Evolutionary conservation across 2,888 invertebrate genomes (phyloP).

Genomic region (Andrena trimmerana): DNA sequence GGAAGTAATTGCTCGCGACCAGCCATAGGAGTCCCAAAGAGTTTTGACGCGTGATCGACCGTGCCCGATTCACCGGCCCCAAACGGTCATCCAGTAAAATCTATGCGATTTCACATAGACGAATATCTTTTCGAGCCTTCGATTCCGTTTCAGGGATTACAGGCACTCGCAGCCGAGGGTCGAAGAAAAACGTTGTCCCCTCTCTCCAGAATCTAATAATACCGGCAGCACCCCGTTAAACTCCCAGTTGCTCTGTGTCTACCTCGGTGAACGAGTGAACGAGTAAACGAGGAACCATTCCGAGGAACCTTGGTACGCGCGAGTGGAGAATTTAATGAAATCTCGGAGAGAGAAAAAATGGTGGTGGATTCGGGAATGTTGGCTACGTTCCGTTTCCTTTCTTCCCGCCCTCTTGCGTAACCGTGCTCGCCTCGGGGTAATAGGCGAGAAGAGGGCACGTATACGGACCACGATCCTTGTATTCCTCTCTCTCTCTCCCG

Average conservation of each 20-base stretch:
- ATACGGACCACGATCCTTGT: slow-evolving; percentile 19
- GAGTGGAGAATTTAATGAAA: slow-evolving; percentile 43
- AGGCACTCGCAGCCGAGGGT: not conserved
- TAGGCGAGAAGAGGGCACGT: slow-evolving; percentile 48
- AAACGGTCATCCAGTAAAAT: not conserved
- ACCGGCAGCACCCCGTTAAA: not conserved
- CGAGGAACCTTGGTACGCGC: slow-evolving; percentile 1
- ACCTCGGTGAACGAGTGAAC: not conserved
- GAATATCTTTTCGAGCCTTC: not conserved
- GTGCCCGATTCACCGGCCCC: not conserved
- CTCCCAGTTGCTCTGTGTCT: not conserved
- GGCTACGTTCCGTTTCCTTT: slow-evolving; percentile 52
- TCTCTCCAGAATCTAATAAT: not conserved
- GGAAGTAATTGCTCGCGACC: not conserved
- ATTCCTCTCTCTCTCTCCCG: not conserved
- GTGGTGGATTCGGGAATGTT: slow-evolving; percentile 33
- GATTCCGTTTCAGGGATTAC: not conserved
- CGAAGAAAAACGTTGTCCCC: not conserved
- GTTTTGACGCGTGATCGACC: not conserved
- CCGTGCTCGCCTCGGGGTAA: slow-evolving; percentile 69
- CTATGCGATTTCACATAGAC: not conserved
- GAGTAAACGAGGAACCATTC: not conserved
- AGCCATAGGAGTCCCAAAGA: not conserved
- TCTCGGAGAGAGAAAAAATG: slow-evolving; percentile 25
- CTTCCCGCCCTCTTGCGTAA: slow-evolving; percentile 61